These are phyloP conservation scores for Gastrophysa polygoni DNA, from an alignment of 2,888 invertebrate species.

Conservation along the genomic window DNA sequence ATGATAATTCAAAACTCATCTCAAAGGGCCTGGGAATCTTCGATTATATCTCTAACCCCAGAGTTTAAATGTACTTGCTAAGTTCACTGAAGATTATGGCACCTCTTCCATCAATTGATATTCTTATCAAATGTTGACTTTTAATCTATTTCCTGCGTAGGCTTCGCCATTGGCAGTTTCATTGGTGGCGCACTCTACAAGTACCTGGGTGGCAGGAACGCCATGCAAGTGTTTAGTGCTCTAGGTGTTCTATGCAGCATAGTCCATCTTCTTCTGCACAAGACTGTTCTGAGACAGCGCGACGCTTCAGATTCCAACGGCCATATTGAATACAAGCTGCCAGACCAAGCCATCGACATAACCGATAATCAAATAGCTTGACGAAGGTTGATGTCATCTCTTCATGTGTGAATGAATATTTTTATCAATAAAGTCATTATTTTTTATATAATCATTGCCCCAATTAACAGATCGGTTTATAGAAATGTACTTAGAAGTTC, in stretches of 20 bases:
- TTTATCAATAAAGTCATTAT: conserved; percentile 2
- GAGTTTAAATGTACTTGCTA: no score
- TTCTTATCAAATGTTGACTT: neutral
- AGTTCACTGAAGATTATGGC: no score
- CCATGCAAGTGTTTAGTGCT: conserved; percentile 62
- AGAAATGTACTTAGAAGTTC: no score
- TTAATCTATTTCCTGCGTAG: conserved; percentile 55
- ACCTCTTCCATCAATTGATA: neutral
- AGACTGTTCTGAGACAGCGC: conserved; percentile 34
- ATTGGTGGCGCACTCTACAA: conserved; percentile 74
- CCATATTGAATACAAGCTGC: conserved; percentile 38
- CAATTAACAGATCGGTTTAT: no score
- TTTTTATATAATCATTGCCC: neutral
- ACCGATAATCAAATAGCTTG: conserved; percentile 14
- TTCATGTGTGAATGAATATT: conserved; percentile 3
- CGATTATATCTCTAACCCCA: no score
- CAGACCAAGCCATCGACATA: conserved; percentile 42
- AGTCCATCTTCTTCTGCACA: conserved; percentile 57
- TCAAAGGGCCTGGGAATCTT: no score
- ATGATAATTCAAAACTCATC: no score
- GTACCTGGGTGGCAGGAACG: conserved; percentile 65
- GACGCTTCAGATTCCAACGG: conserved; percentile 27
- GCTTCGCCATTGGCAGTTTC: conserved; percentile 78
- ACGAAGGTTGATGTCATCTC: neutral
- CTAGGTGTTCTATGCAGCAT: conserved; percentile 58